Evolutionary conservation across 2,797 vertebrate genomes (phyloP), one percentile per base, ranked within the genome.

Genomic region (Phataginus tricuspis): DNA sequence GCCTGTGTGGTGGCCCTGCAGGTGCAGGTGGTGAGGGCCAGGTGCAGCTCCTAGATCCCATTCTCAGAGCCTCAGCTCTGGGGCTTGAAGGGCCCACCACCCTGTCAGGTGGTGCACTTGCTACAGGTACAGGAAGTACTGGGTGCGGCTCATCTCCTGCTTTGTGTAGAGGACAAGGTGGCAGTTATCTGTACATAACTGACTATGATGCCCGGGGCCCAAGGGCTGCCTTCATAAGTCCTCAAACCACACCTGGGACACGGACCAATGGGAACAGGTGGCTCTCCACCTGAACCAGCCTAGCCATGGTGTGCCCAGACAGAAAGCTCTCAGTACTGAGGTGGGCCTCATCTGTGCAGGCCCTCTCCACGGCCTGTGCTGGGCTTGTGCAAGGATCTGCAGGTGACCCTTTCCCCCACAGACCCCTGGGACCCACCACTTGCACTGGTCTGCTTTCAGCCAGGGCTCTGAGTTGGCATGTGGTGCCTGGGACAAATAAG

Each of bases 151-250:
- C 98, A 99, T 98, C 5, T 98, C 98, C 79, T 98, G 89, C 92
- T 99, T 99, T 0, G 99, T 99, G 98, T 99, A 99, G 45, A 99
- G 98, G 86, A 99, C 96, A 53, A 99, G 98, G 97, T 99, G 99
- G 97, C 99, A 99, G 97, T 99, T 99, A 49, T 98, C 99, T 23
- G 99, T 99, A 1, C 98, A 99, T 98, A 99, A 98, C 97, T 98
- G 99, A 29, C 99, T 99, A 0, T 98, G 96, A 75, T 91, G 96
- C 68, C 98, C 39, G 12, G 97, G 93, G 2, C 99, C 98, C 90
- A 99, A 98, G 0, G 98, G 98, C 53, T 97, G 98, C 64, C 99
- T 97, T 98, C 98, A 96, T 91, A 99, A 93, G 94, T 99, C 98
- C 97, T 99, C 99, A 86, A 99, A 98, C 99, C 99, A 99, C 42